These are phyloP conservation scores for Venusia cambrica DNA, from an alignment of 2,888 invertebrate species.

Conservation along the genomic window DNA sequence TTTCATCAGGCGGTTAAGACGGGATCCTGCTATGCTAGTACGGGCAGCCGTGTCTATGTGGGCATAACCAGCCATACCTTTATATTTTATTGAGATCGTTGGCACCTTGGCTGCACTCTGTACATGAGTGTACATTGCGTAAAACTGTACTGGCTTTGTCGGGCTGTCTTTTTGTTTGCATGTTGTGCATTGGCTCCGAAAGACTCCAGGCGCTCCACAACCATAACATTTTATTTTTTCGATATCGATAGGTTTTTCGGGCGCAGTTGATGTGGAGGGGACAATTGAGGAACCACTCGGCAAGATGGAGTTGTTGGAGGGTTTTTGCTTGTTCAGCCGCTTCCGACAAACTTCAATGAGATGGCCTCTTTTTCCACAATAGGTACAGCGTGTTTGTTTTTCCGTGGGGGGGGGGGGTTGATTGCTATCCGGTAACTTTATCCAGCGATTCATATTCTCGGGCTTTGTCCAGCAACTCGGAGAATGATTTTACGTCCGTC, in stretches of 20 bases:
- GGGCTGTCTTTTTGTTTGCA: constrained; percentile 4
- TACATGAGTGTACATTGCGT: not conserved
- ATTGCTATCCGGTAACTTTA: not conserved
- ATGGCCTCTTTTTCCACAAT: constrained; percentile 4
- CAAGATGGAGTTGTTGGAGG: too few relatives aligned
- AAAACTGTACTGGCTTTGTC: constrained; percentile 3
- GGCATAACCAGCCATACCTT: not conserved
- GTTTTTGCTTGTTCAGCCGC: not conserved
- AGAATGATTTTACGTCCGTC: constrained; percentile 1
- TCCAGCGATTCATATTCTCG: constrained; percentile 3
- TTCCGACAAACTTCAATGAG: not conserved
- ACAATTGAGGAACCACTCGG: too few relatives aligned
- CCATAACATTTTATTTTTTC: constrained; percentile 1
- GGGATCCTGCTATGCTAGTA: constrained; percentile 2
- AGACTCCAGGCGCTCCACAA: constrained; percentile 5
- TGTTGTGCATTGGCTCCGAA: constrained; percentile 1
- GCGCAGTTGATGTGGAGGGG: too few relatives aligned
- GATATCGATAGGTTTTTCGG: not conserved
- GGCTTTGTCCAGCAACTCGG: constrained; percentile 3
- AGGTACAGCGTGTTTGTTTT: not conserved
- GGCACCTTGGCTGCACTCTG: constrained; percentile 1
- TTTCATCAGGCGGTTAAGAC: not conserved
- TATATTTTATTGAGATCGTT: not conserved
- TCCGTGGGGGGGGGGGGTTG: not conserved
- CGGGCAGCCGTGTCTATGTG: constrained; percentile 2